These are phyloP conservation scores for Allophyes oxyacanthae DNA, from an alignment of 2,888 invertebrate genomes.

Conservation along the genomic window DNA sequence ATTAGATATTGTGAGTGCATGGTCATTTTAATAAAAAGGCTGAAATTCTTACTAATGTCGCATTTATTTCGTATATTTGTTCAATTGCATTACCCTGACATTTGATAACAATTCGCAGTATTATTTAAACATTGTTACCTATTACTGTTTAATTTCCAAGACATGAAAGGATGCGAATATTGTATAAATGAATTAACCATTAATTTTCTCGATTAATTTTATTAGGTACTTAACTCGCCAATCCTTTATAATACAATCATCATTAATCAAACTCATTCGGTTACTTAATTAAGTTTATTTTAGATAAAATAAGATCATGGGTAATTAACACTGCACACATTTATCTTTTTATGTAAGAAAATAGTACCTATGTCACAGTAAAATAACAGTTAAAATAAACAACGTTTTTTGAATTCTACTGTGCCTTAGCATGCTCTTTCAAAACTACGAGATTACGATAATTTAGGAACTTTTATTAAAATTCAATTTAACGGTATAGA, in stretches of 20 bases:
- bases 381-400: no score
- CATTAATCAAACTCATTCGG: conserved; percentile 31
- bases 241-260: no score
- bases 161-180: conserved; percentile 10
- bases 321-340: conserved; percentile 24
- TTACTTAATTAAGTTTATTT: conserved; percentile 9
- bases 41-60: neutral
- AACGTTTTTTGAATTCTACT: no score
- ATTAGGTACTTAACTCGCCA: no score
- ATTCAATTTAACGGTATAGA: no score
- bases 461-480: no score
- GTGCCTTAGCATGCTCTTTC: no score
- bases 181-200: neutral
- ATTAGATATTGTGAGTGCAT: neutral
- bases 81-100: conserved; percentile 21
- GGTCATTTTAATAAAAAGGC: neutral
- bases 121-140: conserved; percentile 4
- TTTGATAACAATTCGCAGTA: conserved; percentile 11
- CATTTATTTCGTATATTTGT: conserved; percentile 1
- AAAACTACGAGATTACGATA: no score
- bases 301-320: conserved; percentile 7
- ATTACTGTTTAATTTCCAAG: neutral
- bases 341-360: no score
- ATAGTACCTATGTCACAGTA: no score
- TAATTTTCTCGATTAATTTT: conserved; percentile 1